Base-by-base conservation (phyloP, 2,888 invertebrate species). In the Oscheius sp. region DNA sequence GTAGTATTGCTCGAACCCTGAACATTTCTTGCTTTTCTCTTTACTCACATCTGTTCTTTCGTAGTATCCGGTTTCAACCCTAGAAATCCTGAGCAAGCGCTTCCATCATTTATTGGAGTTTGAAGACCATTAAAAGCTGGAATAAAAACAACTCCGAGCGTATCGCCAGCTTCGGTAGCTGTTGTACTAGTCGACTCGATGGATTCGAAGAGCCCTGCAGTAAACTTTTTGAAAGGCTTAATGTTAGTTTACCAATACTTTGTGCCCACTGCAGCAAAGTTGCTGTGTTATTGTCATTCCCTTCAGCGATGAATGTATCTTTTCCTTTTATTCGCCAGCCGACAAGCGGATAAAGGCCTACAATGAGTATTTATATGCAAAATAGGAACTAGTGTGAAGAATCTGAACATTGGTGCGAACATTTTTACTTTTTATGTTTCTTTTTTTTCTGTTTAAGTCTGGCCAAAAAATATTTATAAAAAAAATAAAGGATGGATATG, bases 61-160 rank as follows among this genome's bases (percentile, higher is more conserved):
- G 87, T 90, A 0, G 93, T 93, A 0, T 91, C 91, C 0, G 92
- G 90, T 73, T 88, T 89, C 41, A 91, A 85, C 0, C 93, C 93
- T 36, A 94, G 89, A 86, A 95, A 93, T 20, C 92, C 93, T 0
- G 93, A 91, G 0, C 92, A 92, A 0, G 95, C 94, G 12, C 90
- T 89, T 74, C 91, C 91, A 87, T 95, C 93, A 87, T 93, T 93
- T 74, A 94, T 91, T 0, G 95, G 95, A 0, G 93, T 92, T 93
- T 95, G 87, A 2, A 79, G 69, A 14, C 74, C 73, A 87, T 92
- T 92, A 82, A 94, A 94, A 0, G 93, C 93, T 1, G 95, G 94
- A 78, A 95, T 90, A 86, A 95, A 95, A 86, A 90, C 93, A 1
- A 82, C 68, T 50, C 81, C 81, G 32, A 73, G 70, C 0, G 75